Base-by-base conservation (phyloP, 2,797 vertebrate species). In the Fistularia commersonii region DNA sequence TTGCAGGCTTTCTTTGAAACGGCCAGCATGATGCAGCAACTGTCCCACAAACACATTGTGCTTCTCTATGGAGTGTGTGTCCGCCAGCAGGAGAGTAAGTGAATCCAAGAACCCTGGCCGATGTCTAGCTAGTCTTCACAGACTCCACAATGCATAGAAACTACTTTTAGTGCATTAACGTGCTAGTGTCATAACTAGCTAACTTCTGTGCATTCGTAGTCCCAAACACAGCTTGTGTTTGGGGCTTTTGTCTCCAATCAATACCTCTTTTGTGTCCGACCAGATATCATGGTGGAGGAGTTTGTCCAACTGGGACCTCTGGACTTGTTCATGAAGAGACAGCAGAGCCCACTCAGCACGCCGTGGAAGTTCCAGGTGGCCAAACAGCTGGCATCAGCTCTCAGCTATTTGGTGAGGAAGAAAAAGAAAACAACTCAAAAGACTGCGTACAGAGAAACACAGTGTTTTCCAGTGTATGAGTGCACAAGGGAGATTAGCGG, bases 211-310 rank as follows among this genome's bases (percentile, higher is more conserved):
- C 2, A 23, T 23, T 23, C 4, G 23, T 23, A 23, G 23, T 23
- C 23, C 23, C 4, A 4, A 2, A 23, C 23, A 4, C 23, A 23
- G 23, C 2, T 23, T 23, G 23, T 23, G 23, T 23, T 23, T 23
- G 23, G 23, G 23, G 23, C 23, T 23, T 23, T 23, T 23, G 23
- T 23, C 23, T 23, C 2, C 23, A 23, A 23, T 23, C 23, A 23
- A 23, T 4, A 4, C 2, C 23, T 23, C 23, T 43, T 49, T 44
- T 48, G 38, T 48, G 41, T 23, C 32, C 23, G 15, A 47, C 35
- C 35, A 95, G 97, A 98, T 69, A 98, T 99, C 79, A 99, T 99
- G 93, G 96, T 99, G 35, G 96, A 99, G 68, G 97, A 99, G 83
- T 95, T 89, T 69, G 94, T 98, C 35, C 92, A 98, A 48, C 90